Conservation (phyloP, 2,888 invertebrate species). For the Melangyna quadrimaculata region DNA sequence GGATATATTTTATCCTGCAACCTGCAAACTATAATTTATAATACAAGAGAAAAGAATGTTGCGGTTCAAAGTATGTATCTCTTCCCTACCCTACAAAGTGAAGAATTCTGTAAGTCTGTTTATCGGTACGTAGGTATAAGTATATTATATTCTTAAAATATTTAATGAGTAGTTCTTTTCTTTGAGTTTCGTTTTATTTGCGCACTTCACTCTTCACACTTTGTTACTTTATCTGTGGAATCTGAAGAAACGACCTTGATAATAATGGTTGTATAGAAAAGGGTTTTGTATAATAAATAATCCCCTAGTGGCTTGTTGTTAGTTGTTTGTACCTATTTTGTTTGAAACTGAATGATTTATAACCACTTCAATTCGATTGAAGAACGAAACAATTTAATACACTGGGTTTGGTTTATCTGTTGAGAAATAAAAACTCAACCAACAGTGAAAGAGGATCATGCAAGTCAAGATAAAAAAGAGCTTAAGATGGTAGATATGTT, state of each 20-base stretch:
- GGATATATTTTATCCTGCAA: background rate
- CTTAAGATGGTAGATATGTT: background rate
- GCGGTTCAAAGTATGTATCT: background rate
- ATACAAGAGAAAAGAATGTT: background rate
- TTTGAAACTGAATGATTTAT: conserved; percentile 13
- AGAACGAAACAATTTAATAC: background rate
- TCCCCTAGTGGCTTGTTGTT: background rate
- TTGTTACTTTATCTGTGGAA: background rate
- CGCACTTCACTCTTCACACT: background rate
- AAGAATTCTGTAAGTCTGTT: background rate
- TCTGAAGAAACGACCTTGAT: conserved; percentile 8
- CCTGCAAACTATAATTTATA: background rate
- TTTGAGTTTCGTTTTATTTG: background rate
- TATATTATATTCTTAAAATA: background rate
- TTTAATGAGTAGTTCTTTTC: background rate
- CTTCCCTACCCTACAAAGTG: too few relatives aligned
- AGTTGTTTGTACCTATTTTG: background rate
- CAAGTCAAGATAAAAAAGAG: background rate
- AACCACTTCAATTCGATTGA: conserved; percentile 1
- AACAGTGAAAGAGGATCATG: background rate
- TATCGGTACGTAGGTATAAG: too few relatives aligned
- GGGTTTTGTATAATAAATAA: background rate
- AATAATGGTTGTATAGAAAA: background rate
- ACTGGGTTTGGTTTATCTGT: background rate
- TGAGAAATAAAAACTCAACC: background rate